Evolutionary conservation across 2,888 invertebrate species (phyloP), one percentile per base, ranked within the genome.

Genomic region (Seira ritae): DNA sequence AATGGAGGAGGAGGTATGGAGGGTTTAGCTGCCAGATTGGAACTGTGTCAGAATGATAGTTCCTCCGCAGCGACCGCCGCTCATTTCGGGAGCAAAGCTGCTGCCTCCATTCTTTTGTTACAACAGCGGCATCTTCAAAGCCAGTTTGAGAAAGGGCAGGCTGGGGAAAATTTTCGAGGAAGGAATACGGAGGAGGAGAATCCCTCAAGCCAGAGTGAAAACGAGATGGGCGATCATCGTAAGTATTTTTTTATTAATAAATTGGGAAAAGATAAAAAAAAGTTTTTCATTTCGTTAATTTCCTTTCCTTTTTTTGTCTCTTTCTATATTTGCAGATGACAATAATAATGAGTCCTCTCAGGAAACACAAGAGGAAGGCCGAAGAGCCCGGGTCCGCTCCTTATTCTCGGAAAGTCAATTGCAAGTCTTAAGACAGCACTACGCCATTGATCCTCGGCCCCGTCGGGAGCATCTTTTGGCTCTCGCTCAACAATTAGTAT

Each of bases 321-420:
- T 8, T 68, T 72, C 22, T 22, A 37, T 78, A 19, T 79, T 76
- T 80, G 24, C 69, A 86, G 86, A 85, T 77, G 86, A 86, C 69
- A 79, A 85, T 81, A 81, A 84, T 84, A 85, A 84, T 80, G 86
- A 85, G 80, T 80, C 83, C 17, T 83, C 83, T 31, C 84, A 86
- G 42, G 88, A 89, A 72, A 85, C 85, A 65, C 80, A 78, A 69
- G 89, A 89, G 69, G 89, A 89, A 84, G 89, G 89, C 23, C 76
- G 89, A 22, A 85, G 88, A 85, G 88, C 87, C 55, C 77, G 98
- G 88, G 97, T 98, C 0, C 93, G 99, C 81, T 98, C 98, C 6
- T 94, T 98, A 86, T 95, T 99, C 86, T 97, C 96, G 65, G 98
- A 98, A 90, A 97, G 97, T 90, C 98, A 99, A 91, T 94, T 98